Evolutionary conservation across 2,797 vertebrate species (phyloP), one percentile per base, ranked within the genome.

Genomic region (Gymnodraco acuticeps): DNA sequence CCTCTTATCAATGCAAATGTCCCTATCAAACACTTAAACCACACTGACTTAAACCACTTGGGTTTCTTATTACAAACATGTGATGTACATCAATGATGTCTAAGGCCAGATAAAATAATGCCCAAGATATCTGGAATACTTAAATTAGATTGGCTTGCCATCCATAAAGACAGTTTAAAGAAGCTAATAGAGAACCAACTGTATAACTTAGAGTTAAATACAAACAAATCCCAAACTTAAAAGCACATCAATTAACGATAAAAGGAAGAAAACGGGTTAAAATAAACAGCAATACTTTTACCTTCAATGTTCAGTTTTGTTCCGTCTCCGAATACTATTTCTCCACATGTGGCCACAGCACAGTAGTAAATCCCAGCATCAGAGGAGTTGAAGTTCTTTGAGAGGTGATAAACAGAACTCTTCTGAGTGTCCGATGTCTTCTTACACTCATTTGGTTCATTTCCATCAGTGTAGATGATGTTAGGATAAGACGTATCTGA

Each of bases 271-370:
- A 63, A 52, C 2, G 8, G 1, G 17, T 56, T 69, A 12, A 78
- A 63, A 13, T 6, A 9, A 62, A 3, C 10, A 45, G 20, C 15
- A 0, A 27, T 8, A 7, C 0, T 43, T 4, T 71, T 65, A 85
- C 87, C 86, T 75, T 78, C 27, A 14, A 73, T 10, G 3, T 82
- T 43, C 19, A 87, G 6, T 41, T 52, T 77, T 0, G 60, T 73
- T 69, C 77, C 86, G 16, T 75, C 33, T 38, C 33, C 33, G 6
- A 38, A 38, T 38, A 38, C 1, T 38, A 38, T 38, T 4, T 38
- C 7, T 38, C 33, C 33, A 38, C 33, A 38, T 9, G 33, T 38
- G 33, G 33, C 33, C 33, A 38, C 33, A 38, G 33, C 33, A 38
- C 33, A 38, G 33, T 38, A 38, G 8, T 38, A 9, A 27, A 4